These are phyloP conservation scores for Diarsia mendica DNA, from an alignment of 2,888 invertebrate genomes.

Conservation along the genomic window DNA sequence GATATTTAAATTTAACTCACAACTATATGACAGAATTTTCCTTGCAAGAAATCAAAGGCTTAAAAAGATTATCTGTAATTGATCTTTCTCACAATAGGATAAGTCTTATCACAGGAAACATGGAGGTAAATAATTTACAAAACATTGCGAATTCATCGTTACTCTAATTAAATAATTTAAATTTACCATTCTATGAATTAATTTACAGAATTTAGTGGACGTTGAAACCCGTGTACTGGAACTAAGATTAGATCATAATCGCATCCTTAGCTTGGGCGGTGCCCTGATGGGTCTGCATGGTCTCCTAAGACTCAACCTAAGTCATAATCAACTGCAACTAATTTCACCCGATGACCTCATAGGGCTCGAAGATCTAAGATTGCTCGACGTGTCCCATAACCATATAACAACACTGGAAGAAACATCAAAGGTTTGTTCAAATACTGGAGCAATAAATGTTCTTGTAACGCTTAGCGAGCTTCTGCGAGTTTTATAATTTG, in stretches of 20 bases:
- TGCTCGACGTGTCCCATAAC: constrained; percentile 95
- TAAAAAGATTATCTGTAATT: constrained; percentile 92
- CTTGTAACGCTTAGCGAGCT: constrained; percentile 64
- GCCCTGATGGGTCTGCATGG: constrained; percentile 94
- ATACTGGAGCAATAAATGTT: constrained; percentile 51
- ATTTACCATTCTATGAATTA: neutral
- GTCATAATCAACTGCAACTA: constrained; percentile 93
- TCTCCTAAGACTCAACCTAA: constrained; percentile 93
- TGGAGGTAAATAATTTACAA: constrained; percentile 88
- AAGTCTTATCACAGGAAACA: constrained; percentile 91
- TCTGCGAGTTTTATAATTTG: constrained; percentile 55
- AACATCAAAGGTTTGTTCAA: constrained; percentile 93
- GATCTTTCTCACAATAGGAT: constrained; percentile 95
- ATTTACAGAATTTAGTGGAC: constrained; percentile 93
- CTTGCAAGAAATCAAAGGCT: constrained; percentile 94
- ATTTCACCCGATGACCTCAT: constrained; percentile 95
- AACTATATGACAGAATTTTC: constrained; percentile 95
- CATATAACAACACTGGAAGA: constrained; percentile 94
- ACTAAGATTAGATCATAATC: constrained; percentile 93
- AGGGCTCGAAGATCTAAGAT: constrained; percentile 93
- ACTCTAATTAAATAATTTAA: neutral
- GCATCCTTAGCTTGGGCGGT: constrained; percentile 92
- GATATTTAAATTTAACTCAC: constrained; percentile 93
- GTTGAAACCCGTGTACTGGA: constrained; percentile 93
- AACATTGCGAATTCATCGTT: neutral